These are phyloP conservation scores for Stigmatopora argus DNA, from an alignment of 2,113 vertebrate species.

Conservation along the genomic window DNA sequence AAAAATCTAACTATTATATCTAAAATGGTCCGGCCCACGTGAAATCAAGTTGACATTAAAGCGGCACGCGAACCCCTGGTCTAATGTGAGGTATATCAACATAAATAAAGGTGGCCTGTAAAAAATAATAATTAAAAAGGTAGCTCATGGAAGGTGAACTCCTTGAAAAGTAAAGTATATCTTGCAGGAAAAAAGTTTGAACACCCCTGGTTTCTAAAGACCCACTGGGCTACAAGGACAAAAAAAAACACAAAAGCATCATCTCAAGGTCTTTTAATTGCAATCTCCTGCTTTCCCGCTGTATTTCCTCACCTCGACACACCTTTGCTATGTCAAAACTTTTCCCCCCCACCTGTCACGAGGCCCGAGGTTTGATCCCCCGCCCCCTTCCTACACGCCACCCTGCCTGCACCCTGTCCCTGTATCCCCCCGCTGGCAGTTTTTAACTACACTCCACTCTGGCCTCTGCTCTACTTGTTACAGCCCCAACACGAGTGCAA, in stretches of 20 bases:
- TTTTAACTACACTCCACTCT: conserved; percentile 93
- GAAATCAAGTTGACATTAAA: no score
- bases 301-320: conserved; percentile 39
- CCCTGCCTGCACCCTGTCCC: conserved; percentile 32
- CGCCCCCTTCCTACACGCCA: conserved; percentile 18
- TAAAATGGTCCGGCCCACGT: no score
- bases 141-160: no score
- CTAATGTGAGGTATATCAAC: no score
- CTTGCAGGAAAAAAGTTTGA: no score
- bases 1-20: no score
- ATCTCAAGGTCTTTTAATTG: conserved; percentile 49
- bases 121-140: no score
- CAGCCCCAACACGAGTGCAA: conserved; percentile 88
- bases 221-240: conserved; percentile 29
- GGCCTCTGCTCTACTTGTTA: conserved; percentile 88
- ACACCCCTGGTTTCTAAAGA: conserved; percentile 3
- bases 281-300: not conserved
- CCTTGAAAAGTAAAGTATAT: no score
- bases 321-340: conserved; percentile 62
- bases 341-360: conserved; percentile 61
- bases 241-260: conserved; percentile 27
- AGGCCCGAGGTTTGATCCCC: conserved; percentile 19
- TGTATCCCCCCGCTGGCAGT: conserved; percentile 67
- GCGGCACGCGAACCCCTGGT: no score
- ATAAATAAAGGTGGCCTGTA: no score